These are phyloP conservation scores for Neopipo cinnamomea DNA, from an alignment of 2,113 vertebrate species.

Conservation along the genomic window DNA sequence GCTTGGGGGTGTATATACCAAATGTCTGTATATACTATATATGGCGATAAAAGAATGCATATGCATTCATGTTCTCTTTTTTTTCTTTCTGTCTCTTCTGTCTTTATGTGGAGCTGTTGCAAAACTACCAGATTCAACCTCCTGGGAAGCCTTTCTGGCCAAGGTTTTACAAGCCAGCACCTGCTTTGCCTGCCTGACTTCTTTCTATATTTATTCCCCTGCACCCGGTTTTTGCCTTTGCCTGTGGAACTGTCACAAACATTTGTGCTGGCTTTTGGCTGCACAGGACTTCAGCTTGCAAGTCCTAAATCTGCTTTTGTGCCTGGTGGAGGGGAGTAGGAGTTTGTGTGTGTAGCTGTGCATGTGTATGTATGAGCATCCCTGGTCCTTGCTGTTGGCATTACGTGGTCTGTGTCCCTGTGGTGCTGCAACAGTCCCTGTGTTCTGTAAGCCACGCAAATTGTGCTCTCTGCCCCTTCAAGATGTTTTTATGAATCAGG, in stretches of 20 bases:
- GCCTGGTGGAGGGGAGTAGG: not conserved
- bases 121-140: slow-evolving; percentile 58
- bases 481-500: not conserved
- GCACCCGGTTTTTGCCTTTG: slow-evolving; percentile 35
- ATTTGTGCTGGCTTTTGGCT: slow-evolving; percentile 20
- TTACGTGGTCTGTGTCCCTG: not conserved
- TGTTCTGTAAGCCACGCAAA: not conserved
- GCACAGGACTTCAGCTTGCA: slow-evolving; percentile 8
- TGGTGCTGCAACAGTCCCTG: not conserved
- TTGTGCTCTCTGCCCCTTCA: not conserved
- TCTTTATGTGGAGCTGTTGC: slow-evolving; percentile 48
- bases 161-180: slow-evolving; percentile 45
- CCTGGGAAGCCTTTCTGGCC: slow-evolving; percentile 58
- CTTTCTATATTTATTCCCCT: slow-evolving; percentile 47
- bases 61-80: slow-evolving; percentile 44
- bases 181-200: slow-evolving; percentile 45
- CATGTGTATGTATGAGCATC: not conserved
- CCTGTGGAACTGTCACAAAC: slow-evolving; percentile 17
- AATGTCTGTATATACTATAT: slow-evolving; percentile 62
- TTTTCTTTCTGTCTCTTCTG: slow-evolving; percentile 35
- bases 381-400: not conserved
- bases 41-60: slow-evolving; percentile 5
- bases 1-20: slow-evolving; percentile 23
- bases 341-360: accelerated
- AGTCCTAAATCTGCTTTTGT: not conserved